Base-by-base conservation (phyloP, 2,888 invertebrate genomes). In the Maniola hyperantus region DNA sequence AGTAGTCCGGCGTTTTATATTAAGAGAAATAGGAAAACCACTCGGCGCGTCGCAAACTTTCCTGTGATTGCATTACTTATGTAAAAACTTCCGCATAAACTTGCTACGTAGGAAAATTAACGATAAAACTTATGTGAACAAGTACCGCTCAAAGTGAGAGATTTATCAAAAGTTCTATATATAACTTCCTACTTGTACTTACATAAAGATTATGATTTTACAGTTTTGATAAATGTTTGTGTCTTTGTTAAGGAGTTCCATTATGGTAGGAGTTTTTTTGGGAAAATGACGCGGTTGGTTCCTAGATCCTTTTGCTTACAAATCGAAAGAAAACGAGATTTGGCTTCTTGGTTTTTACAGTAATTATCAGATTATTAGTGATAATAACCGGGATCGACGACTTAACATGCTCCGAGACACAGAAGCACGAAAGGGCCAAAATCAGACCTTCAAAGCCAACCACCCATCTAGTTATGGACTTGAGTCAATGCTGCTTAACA, bases 41-140 rank as follows among this genome's bases (percentile, higher is more conserved):
- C 66, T 68, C 68, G 50, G 64, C 62, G 61, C 64, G 63, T 66
- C 55, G 53, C 64, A 58, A 70, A 70, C 58, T 70, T 68, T 62
- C 51, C 58, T 46, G 61, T 62, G 66, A 70, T 70, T 68, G 68
- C 68, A 70, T 70, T 70, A 70, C 62, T 68, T 68, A 70, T 70
- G 70, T 68, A 68, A 64, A 68, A 71, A 70, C 64, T 70, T 66
- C 50, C 13, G 51, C 60, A 59, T 36, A 48, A 63, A 61, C 64
- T 67, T 58, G 55, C 62, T 66, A 53, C 55, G 63, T 67, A 50
- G 58, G 67, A 62, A 68, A 71, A 71, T 70, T 66, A 68, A 71
- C 66, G 70, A 66, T 66, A 62, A 64, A 68, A 68, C 65, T 70
- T 70, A 68, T 66, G 55, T 62, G 68, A 70, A 68, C 64, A 66